Evolutionary conservation across 2,888 invertebrate species (phyloP).

Genomic region (Dendrolimus houi): DNA sequence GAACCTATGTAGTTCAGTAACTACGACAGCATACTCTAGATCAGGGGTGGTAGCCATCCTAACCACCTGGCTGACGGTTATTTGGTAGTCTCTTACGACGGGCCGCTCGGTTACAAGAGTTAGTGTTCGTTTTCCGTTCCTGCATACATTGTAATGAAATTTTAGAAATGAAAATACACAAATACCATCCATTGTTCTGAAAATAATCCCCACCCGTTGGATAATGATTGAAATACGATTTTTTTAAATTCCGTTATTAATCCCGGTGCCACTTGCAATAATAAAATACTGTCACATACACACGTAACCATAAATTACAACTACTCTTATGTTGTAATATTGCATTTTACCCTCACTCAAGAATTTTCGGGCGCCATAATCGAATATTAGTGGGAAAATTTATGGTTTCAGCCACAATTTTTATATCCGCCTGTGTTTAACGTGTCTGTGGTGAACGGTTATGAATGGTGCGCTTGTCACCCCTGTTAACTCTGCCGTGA

Average conservation of each 20-base stretch:
- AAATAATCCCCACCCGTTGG: too few species aligned
- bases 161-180: too few species aligned
- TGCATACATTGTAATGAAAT: too few species aligned
- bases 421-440: slow-evolving; percentile 66
- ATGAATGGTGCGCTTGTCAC: slow-evolving; percentile 52
- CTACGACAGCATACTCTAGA: too few species aligned
- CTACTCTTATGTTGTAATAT: not conserved
- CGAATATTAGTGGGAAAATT: slow-evolving; percentile 55
- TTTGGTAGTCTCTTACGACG: too few species aligned
- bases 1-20: too few species aligned
- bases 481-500: slow-evolving; percentile 31
- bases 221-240: not conserved
- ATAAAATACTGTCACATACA: not conserved
- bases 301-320: not conserved
- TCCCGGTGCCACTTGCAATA: not conserved
- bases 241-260: not conserved
- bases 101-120: too few species aligned
- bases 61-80: too few species aligned
- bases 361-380: slow-evolving; percentile 33
- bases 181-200: too few species aligned
- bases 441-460: slow-evolving; percentile 60
- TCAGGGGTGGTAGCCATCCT: too few species aligned
- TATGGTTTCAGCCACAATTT: slow-evolving; percentile 62
- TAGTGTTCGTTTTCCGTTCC: too few species aligned
- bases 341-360: slow-evolving; percentile 6